Evolutionary conservation across 2,113 vertebrate genomes (phyloP), one percentile per base, ranked within the genome.

Genomic region (Sprattus sprattus): DNA sequence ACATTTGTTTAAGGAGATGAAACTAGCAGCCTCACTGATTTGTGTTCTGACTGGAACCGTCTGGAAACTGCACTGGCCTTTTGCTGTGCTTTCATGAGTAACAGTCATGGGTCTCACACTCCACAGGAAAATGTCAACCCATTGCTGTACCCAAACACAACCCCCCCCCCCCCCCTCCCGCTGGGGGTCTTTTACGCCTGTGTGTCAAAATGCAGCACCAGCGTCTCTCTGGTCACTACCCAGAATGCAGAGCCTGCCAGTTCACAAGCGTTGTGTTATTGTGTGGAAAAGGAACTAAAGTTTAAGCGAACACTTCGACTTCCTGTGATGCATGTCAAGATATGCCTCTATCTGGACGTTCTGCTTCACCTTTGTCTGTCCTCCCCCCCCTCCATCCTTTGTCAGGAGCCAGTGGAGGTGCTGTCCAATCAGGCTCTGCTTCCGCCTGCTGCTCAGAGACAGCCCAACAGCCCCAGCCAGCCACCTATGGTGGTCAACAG

Each of bases 401-500:
- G 83, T 85, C 16, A 85, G 86, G 86, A 87, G 57, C 81, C 47
- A 16, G 67, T 50, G n/a, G 83, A 81, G 39, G 57, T 67, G 25
- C 22, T 64, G 45, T 49, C 11, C 16, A 71, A 64, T 85, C 57
- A n/a, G 67, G 46, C 8, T 45, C 71, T 45, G 11, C 8, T 25
- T 9, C 86, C 86, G 47, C 82, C 84, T 60, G 20, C 83, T 45
- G 64, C 49, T 1, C 49, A 67, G 49, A 85, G 45, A 46, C 75
- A 15, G 9, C 60, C 57, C 60, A 83, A 82, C 71, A 39, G 39
- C 39, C 2, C 64, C 9, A n/a, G 25, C 4, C 83, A 20, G n/a
- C 85, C 54, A 0, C 60, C 82, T 4, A 82, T 86, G 83, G 71
- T 81, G 10, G 49, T 39, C 81, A 89, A 87, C 84, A 87, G 86